Conservation (phyloP, 1,140 invertebrate genomes). For the Temnothorax curvispinosus region DNA sequence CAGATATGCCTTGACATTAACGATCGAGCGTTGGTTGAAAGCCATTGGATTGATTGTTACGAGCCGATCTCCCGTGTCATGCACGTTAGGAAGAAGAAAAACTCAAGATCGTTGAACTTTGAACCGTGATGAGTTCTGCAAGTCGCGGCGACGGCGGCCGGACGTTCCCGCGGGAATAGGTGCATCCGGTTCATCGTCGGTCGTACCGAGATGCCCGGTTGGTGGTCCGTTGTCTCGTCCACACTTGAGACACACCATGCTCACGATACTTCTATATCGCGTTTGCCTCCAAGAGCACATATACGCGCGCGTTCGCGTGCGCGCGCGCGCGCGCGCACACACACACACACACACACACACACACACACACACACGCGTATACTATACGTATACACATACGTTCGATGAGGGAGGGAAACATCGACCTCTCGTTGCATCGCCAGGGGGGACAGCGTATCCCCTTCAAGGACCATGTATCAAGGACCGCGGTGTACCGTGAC, state of each 20-base stretch:
- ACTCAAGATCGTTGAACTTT: constrained; percentile 25
- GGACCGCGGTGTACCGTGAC: constrained; percentile 47
- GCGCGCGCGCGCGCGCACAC: not conserved
- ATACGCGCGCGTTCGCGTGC: not conserved
- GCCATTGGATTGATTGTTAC: not conserved
- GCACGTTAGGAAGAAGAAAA: not conserved
- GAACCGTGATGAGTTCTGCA: constrained; percentile 39
- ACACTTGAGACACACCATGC: constrained; percentile 25
- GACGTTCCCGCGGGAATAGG: constrained; percentile 44
- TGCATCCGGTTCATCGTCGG: constrained; percentile 62
- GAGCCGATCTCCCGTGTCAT: not conserved
- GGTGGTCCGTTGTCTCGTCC: constrained; percentile 60
- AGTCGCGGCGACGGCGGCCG: constrained; percentile 2
- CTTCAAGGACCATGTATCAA: constrained; percentile 61
- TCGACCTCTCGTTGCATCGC: constrained; percentile 50
- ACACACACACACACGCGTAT: no score
- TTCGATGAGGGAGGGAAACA: constrained; percentile 47
- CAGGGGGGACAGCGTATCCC: constrained; percentile 53
- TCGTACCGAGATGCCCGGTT: constrained; percentile 30
- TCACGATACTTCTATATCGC: constrained; percentile 58
- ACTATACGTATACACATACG: not conserved
- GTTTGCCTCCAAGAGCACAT: constrained; percentile 50
- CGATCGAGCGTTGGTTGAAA: not conserved
- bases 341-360: no score
- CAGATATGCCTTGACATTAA: not conserved